These are phyloP conservation scores for Calliopum simillimum DNA, from an alignment of 2,888 invertebrate genomes.

Conservation along the genomic window DNA sequence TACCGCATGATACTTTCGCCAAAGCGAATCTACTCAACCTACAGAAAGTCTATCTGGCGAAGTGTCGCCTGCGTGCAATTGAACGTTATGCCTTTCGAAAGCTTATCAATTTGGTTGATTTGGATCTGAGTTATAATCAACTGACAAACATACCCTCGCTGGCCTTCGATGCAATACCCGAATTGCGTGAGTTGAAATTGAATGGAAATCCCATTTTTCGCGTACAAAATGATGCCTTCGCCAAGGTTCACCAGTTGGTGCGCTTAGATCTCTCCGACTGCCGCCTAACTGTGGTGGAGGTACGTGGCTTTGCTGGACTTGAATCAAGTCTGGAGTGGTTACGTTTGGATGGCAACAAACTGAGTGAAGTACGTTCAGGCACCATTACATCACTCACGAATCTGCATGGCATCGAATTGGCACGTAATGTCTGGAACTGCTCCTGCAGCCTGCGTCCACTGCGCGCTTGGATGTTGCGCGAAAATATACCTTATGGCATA, in stretches of 20 bases:
- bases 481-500: constrained; percentile 80
- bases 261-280: constrained; percentile 81
- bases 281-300: constrained; percentile 76
- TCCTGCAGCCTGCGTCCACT: constrained; percentile 80
- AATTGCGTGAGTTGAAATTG: constrained; percentile 80
- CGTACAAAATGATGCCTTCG: constrained; percentile 78
- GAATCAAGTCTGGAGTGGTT: constrained; percentile 81
- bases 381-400: constrained; percentile 77
- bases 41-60: constrained; percentile 81
- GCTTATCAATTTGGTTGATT: constrained; percentile 83
- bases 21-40: constrained; percentile 81
- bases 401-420: constrained; percentile 80
- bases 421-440: constrained; percentile 87
- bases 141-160: constrained; percentile 78
- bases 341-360: constrained; percentile 80
- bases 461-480: constrained; percentile 82
- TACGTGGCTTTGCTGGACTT: constrained; percentile 78
- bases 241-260: constrained; percentile 75
- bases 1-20: constrained; percentile 81
- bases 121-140: constrained; percentile 82
- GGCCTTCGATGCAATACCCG: constrained; percentile 78
- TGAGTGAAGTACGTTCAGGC: constrained; percentile 75
- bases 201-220: constrained; percentile 80
- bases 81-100: constrained; percentile 81
- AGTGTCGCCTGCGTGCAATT: constrained; percentile 77